These are phyloP conservation scores for Lithobates sylvaticus DNA, from an alignment of 2,797 vertebrate genomes.

Conservation along the genomic window DNA sequence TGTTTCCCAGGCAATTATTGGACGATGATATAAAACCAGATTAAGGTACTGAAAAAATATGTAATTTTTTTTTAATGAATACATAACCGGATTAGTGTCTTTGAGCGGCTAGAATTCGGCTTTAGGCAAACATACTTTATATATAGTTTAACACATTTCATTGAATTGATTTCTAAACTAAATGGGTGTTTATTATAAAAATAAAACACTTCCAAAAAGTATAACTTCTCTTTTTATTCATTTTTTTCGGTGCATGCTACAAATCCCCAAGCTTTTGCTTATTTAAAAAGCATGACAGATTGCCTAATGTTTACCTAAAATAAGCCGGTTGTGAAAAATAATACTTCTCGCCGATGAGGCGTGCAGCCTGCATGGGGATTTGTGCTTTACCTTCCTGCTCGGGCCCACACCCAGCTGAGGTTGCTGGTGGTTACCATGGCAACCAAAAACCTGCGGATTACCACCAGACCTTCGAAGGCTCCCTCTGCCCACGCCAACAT, in stretches of 20 bases:
- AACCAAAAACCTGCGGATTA: constrained; percentile 85
- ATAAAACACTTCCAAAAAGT: background rate
- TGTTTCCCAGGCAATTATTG: no score
- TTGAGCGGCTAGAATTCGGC: background rate
- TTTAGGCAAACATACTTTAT: background rate
- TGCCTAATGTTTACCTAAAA: background rate
- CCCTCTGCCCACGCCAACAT: constrained; percentile 85
- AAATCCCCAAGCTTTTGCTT: background rate
- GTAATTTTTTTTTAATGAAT: background rate
- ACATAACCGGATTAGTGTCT: background rate
- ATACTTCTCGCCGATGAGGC: constrained; percentile 61
- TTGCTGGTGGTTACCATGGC: constrained; percentile 82
- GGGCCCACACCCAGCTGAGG: constrained; percentile 76
- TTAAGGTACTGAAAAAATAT: background rate
- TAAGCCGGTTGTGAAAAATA: background rate
- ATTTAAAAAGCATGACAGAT: background rate
- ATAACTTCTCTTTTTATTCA: background rate
- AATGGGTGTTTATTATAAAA: background rate
- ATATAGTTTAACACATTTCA: background rate
- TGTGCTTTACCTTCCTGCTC: constrained; percentile 76
- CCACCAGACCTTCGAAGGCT: constrained; percentile 87
- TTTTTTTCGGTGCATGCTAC: background rate
- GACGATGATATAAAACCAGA: background rate
- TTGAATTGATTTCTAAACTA: background rate
- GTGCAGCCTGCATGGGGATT: constrained; percentile 67